phyloP scores from a whole-genome alignment of 2,113 vertebrate species.

The Butastur rufipennis region DNA sequence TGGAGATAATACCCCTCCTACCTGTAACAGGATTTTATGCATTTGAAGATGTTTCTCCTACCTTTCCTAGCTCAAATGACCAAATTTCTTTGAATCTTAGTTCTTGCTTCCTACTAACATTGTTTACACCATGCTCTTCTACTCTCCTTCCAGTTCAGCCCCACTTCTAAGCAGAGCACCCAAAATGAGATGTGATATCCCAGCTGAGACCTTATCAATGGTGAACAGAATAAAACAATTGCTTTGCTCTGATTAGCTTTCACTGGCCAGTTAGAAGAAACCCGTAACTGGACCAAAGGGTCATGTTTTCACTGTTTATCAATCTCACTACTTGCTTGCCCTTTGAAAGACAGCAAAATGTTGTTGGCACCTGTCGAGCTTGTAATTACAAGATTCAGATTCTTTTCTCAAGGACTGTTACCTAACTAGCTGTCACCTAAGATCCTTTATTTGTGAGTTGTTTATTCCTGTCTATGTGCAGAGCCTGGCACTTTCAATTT shows the following conservation, averaged over 20 bases:
- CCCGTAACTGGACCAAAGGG: neutral
- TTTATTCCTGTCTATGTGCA: neutral
- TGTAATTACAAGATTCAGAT: neutral
- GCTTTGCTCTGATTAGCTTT: neutral
- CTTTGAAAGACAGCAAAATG: neutral
- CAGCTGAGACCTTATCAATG: neutral
- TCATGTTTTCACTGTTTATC: neutral
- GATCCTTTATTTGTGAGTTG: slow-evolving; percentile 2
- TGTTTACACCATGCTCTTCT: neutral
- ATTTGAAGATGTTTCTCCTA: neutral
- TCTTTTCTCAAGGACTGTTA: slow-evolving; percentile 14
- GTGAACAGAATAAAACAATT: neutral
- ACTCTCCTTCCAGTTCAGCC: neutral
- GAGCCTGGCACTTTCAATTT: slow-evolving; percentile 22
- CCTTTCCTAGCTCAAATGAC: neutral
- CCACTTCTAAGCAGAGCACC: neutral
- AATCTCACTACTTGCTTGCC: neutral
- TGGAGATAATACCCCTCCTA: neutral
- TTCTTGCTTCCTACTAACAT: neutral
- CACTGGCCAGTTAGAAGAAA: neutral
- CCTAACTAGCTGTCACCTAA: neutral
- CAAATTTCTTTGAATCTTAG: neutral
- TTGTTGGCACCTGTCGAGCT: neutral
- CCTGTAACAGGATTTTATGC: neutral
- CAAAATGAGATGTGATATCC: neutral